Percentiles rank a stretch among this genome's conserved stretches.
Evolutionary conservation across 1,140 invertebrate species (phyloP).

Genomic region (Drosophila sp.): DNA sequence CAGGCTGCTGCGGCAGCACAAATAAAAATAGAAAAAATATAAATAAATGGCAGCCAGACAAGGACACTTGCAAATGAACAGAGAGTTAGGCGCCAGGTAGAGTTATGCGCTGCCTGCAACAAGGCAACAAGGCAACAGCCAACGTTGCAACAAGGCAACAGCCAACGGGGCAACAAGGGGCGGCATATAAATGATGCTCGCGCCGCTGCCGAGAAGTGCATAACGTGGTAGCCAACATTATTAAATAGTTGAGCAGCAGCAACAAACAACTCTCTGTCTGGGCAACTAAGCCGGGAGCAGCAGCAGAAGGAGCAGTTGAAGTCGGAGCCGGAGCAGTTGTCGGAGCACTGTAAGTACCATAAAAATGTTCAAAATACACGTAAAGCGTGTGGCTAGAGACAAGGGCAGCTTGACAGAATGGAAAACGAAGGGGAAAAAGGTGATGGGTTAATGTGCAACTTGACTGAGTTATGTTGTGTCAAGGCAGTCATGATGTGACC

Average conservation of each 20-base stretch:
- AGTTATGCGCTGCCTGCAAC: slow-evolving; percentile 12
- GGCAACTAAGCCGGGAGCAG: background rate
- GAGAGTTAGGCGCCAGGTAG: slow-evolving; percentile 25
- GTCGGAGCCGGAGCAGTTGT: background rate
- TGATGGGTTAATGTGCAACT: slow-evolving; percentile 46
- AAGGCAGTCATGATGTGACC: slow-evolving; percentile 53
- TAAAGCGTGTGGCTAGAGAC: slow-evolving; percentile 39
- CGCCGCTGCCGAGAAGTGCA: slow-evolving; percentile 44
- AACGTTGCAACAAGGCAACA: too few species aligned
- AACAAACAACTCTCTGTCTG: slow-evolving; percentile 61
- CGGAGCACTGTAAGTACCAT: slow-evolving; percentile 27
- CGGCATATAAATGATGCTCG: slow-evolving; percentile 55
- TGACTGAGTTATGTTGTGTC: slow-evolving; percentile 55
- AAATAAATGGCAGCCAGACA: slow-evolving; percentile 50
- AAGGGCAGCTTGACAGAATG: background rate
- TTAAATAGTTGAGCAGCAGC: slow-evolving; percentile 74
- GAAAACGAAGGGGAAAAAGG: background rate
- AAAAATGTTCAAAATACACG: slow-evolving; percentile 53
- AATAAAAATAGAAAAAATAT: slow-evolving; percentile 21
- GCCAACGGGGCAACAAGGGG: background rate
- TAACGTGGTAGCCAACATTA: slow-evolving; percentile 67
- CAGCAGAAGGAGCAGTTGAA: background rate
- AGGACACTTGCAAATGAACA: slow-evolving; percentile 38
- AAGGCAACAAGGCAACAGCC: too few species aligned
- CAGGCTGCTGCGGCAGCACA: slow-evolving; percentile 16